A percentile compares a stretch with the other conserved stretches of the same genome.
These are phyloP conservation scores for Agrotis segetum DNA, from an alignment of 2,888 invertebrate genomes.

Conservation along the genomic window DNA sequence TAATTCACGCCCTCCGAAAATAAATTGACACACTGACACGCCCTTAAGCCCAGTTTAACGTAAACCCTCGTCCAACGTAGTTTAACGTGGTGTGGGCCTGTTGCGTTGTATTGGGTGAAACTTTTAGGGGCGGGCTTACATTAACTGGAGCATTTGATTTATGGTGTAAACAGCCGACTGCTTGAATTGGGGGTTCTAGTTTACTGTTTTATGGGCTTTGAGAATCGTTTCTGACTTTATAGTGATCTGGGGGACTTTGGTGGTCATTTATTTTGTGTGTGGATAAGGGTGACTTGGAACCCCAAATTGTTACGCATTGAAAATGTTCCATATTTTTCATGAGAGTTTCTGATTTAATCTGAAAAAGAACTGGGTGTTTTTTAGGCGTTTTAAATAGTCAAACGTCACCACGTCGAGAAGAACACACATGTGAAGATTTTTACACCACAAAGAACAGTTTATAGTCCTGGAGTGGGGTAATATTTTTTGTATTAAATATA, in stretches of 20 bases:
- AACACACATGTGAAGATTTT: no score
- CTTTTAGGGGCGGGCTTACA: background rate
- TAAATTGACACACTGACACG: background rate
- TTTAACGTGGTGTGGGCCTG: background rate
- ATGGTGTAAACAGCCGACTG: background rate
- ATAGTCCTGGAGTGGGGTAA: no score
- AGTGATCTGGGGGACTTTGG: no score
- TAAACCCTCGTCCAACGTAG: background rate
- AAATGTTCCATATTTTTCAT: no score
- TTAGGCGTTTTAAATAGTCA: no score
- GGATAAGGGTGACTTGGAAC: no score
- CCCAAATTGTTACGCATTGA: no score
- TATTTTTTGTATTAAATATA: background rate
- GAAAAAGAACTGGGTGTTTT: no score
- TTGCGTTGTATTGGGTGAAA: background rate
- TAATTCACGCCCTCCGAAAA: constrained; percentile 21
- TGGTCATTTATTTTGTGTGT: no score
- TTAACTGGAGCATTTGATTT: background rate
- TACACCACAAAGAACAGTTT: no score
- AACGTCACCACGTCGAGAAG: no score
- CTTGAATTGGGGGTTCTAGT: background rate
- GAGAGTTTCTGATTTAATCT: no score
- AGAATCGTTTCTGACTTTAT: background rate
- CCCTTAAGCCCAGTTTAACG: constrained; percentile 13
- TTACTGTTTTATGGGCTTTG: background rate